Base-by-base conservation (phyloP, 2,888 invertebrate genomes). In the Tricholauxania praeusta region DNA sequence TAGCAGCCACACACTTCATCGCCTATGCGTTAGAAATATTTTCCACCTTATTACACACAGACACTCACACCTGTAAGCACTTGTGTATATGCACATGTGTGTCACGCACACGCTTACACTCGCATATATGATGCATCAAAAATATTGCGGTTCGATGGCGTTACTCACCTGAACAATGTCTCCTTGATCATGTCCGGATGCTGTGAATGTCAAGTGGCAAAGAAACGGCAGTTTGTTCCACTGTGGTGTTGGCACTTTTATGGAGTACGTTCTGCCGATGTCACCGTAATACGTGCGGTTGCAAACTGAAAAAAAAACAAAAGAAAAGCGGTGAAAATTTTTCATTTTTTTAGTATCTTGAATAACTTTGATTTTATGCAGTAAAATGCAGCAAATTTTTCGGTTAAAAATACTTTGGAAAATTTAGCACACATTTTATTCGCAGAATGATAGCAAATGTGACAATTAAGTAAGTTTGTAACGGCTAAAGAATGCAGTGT, bases 281-380 rank as follows among this genome's bases (percentile, higher is more conserved):
- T 93, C 94, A 14, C 96, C 96, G 88, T 96, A 96, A 88, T 96
- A 96, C 68, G 96, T 96, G 83, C 96, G 91, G 89, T 96, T 96
- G 89, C 96, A 96, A 77, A 92, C 93, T 91, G 81, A 75, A 72
- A 72, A 68, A 73, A 72, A 72, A 59, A 62, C 12, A 62, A 7
- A n/a, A 59, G 17, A 59, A 59, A 14, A 22, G 28, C 1, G 28
- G 22, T 39, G 39, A 39, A 8, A 39, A 10, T 39, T 10, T 39
- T 39, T 7, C 10, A 2, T 2, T 10, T 39, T 39, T 39, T 39
- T 39, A 39, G 6, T 39, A 39, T 39, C 10, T 39, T 6, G 39
- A 39, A 39, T 39, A 39, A 39, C 39, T 39, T 39, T 39, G 39
- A 39, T 10, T 39, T 39, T 39, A 39, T 39, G 39, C 39, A 39